Evolutionary conservation across 2,888 invertebrate genomes (phyloP), one percentile per base, ranked within the genome.

Genomic region (Epistrophe grossulariae): DNA sequence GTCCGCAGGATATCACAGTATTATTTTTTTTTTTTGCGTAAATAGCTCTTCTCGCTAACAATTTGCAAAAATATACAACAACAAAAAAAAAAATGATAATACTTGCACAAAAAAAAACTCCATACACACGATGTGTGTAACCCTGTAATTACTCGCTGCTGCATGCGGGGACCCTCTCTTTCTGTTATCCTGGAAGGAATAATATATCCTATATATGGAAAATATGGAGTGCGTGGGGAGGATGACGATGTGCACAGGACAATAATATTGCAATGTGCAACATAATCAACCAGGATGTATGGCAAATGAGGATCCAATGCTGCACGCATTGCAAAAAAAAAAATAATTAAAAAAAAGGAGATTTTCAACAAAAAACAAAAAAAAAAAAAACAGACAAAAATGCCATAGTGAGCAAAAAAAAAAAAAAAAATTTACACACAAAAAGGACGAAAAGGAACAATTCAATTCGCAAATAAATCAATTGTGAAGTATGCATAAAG

Each of bases 401-500:
- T 43, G 45, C 78, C 19, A 31, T 31, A 55, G n/a, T 45, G 35
- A 35, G 52, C 35, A 31, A 31, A 7, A 40, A 52, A 52, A 24
- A n/a, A 57, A 55, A 48, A 28, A 45, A 10, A 50, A 40, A 38
- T 19, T 35, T 38, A 68, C 31, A 59, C 40, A 72, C 72, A 72
- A 72, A 55, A 77, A 81, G 73, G 68, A 66, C 74, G 83, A 79
- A 76, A 15, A 48, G 71, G 71, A 79, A 79, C 87, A 87, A 83
- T 87, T 87, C 87, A 87, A 87, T 87, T 87, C 79, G 87, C 83
- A 83, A 87, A 83, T 83, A 87, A 83, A 87, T 87, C 87, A 87
- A 83, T 83, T 79, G 83, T 87, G 78, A 85, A 85, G 85, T 85
- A 70, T 70, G 85, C 78, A 82, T 85, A 82, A 85, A 85, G 85